These are phyloP conservation scores for Heterodera carotae DNA, from an alignment of 1,140 invertebrate species.

Conservation along the genomic window DNA sequence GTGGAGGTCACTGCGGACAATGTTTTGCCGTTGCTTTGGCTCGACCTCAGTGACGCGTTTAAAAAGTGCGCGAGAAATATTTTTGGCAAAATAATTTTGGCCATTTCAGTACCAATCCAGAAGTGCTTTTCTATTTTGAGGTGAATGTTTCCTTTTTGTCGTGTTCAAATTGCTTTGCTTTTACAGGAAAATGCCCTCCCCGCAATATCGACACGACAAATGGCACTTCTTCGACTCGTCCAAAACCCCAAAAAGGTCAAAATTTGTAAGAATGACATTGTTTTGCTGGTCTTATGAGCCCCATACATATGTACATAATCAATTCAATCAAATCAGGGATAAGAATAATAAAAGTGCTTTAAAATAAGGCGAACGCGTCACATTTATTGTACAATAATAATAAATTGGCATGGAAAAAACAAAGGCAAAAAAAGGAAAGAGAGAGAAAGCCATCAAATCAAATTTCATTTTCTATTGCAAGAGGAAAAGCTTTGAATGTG, in stretches of 20 bases:
- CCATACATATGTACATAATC: too few relatives aligned
- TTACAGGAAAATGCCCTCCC: constrained; percentile 41
- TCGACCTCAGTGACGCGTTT: constrained; percentile 32
- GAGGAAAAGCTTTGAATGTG: too few relatives aligned
- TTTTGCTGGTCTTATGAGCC: constrained; percentile 11
- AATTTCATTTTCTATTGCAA: too few relatives aligned
- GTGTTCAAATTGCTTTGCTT: too few relatives aligned
- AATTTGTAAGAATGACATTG: constrained; percentile 9
- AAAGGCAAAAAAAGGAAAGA: too few relatives aligned
- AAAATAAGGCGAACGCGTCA: too few relatives aligned
- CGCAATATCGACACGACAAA: background rate
- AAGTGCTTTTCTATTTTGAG: constrained; percentile 34
- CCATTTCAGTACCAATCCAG: constrained; percentile 1
- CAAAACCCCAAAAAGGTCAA: constrained; percentile 23
- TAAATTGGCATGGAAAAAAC: too few relatives aligned
- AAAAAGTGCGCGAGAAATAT: constrained; percentile 5
- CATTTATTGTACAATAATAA: too few relatives aligned
- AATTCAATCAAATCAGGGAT: too few relatives aligned
- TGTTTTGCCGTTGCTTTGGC: constrained; percentile 49
- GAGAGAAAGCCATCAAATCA: too few relatives aligned
- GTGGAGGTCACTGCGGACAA: constrained; percentile 25
- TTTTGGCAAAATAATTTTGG: constrained; percentile 3
- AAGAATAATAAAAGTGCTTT: too few relatives aligned
- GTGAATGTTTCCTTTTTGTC: background rate
- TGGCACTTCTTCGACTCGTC: background rate